Evolutionary conservation across 2,888 invertebrate species (phyloP), one percentile per base, ranked within the genome.

Genomic region (Drosophila mercatorum): DNA sequence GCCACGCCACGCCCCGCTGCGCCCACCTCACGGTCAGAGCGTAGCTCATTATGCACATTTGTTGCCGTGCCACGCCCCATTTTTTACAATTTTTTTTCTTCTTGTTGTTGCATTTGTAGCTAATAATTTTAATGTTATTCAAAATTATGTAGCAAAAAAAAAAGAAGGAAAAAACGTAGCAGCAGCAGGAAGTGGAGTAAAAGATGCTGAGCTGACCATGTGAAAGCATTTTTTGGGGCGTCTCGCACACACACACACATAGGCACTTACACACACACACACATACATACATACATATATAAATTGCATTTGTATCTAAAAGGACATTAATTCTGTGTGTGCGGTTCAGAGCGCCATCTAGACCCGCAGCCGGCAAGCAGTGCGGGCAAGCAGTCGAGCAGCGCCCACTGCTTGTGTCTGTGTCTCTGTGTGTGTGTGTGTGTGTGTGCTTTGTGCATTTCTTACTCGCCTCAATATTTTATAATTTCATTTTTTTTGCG

Each of bases 81-180:
- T 78, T 67, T 58, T 58, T 41, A 58, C 36, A 28, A 41, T 41
- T 41, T 41, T 41, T 41, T 17, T 51, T 22, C 46, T 7, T 70
- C 41, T 75, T 44, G 26, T 36, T 44, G 22, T 17, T 46, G 61
- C 75, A 82, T 83, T 83, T 84, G 84, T 81, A 90, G 91, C 91
- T 91, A 91, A 91, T 91, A 91, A 91, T 91, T 91, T 91, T 81
- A 89, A 89, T 83, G 89, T 87, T 91, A 91, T 91, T 91, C 83
- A 84, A 86, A 84, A 84, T 84, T 86, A 86, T 86, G 84, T 86
- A 82, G 75, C 51, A 65, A 66, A 81, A 81, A 80, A 69, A 68
- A 53, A 67, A 43, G 11, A 38, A 38, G 62, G 36, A 22, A 22
- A 22, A 22, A 22, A 22, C 22, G 22, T 22, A 22, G 22, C 22